These are phyloP conservation scores for Synergus itoensis DNA, from an alignment of 2,888 invertebrate genomes.

Conservation along the genomic window DNA sequence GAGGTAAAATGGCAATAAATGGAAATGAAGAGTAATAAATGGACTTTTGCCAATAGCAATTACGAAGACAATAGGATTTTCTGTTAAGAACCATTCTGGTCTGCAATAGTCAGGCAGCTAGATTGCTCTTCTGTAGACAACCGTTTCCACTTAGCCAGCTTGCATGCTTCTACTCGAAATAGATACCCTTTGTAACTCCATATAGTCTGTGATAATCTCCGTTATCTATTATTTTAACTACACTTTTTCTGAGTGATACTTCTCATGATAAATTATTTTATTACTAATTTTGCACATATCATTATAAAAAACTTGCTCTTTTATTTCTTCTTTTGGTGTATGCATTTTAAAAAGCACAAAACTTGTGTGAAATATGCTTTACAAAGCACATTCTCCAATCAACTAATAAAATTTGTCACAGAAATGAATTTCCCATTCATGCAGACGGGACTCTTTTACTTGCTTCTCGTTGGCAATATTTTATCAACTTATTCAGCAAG, in stretches of 20 bases:
- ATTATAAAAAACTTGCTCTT: too few relatives aligned
- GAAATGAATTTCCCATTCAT: not conserved
- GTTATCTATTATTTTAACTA: not conserved
- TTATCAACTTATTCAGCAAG: constrained; percentile 2
- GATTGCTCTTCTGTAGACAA: not conserved
- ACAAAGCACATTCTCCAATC: not conserved
- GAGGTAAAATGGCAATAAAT: not conserved
- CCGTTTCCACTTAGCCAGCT: not conserved
- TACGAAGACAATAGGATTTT: not conserved
- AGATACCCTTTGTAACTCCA: not conserved
- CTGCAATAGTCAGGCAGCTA: not conserved
- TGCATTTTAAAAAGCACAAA: not conserved
- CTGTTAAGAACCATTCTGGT: not conserved
- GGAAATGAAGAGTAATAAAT: constrained; percentile 1
- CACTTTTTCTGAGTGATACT: not conserved
- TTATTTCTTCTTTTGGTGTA: too few relatives aligned
- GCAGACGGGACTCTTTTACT: not conserved
- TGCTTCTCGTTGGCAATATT: not conserved
- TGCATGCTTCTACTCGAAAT: not conserved
- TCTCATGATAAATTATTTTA: too few relatives aligned
- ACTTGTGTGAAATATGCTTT: not conserved
- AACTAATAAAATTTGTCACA: not conserved
- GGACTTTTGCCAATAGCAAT: constrained; percentile 2
- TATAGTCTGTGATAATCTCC: not conserved
- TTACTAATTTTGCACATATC: too few relatives aligned